Conservation (phyloP, 2,888 invertebrate species). For the Altica lythri region DNA sequence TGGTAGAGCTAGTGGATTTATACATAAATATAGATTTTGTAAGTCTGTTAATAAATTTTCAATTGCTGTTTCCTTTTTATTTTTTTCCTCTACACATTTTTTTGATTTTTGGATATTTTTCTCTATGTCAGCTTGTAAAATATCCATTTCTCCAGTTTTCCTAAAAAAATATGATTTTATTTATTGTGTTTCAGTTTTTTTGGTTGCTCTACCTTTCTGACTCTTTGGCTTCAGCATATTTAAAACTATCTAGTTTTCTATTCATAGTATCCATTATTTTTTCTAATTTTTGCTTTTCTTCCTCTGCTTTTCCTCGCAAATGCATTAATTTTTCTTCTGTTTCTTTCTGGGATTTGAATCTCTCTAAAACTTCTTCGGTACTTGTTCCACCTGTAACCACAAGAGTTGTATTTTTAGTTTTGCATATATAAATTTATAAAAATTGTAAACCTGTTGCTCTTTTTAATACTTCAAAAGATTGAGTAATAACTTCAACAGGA, state of each 20-base stretch:
- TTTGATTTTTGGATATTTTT: slow-evolving; percentile 58
- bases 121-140: slow-evolving; percentile 65
- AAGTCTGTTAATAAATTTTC: slow-evolving; percentile 39
- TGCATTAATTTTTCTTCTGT: slow-evolving; percentile 73
- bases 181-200: neutral
- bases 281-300: slow-evolving; percentile 74
- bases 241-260: slow-evolving; percentile 74
- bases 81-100: slow-evolving; percentile 52
- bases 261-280: slow-evolving; percentile 67
- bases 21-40: slow-evolving; percentile 41
- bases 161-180: slow-evolving; percentile 54
- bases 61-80: slow-evolving; percentile 43
- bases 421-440: neutral
- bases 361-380: slow-evolving; percentile 73
- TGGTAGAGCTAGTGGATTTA: slow-evolving; percentile 42
- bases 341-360: slow-evolving; percentile 74
- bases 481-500: slow-evolving; percentile 62
- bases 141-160: slow-evolving; percentile 72
- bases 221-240: slow-evolving; percentile 80
- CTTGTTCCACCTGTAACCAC: slow-evolving; percentile 67
- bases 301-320: slow-evolving; percentile 72
- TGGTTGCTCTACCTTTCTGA: slow-evolving; percentile 69
- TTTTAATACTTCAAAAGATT: slow-evolving; percentile 74
- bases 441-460: slow-evolving; percentile 66
- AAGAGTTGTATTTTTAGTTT: too few relatives aligned